phyloP scores from a whole-genome alignment of 2,797 vertebrate species.

The Amblyopsis hoosieri region DNA sequence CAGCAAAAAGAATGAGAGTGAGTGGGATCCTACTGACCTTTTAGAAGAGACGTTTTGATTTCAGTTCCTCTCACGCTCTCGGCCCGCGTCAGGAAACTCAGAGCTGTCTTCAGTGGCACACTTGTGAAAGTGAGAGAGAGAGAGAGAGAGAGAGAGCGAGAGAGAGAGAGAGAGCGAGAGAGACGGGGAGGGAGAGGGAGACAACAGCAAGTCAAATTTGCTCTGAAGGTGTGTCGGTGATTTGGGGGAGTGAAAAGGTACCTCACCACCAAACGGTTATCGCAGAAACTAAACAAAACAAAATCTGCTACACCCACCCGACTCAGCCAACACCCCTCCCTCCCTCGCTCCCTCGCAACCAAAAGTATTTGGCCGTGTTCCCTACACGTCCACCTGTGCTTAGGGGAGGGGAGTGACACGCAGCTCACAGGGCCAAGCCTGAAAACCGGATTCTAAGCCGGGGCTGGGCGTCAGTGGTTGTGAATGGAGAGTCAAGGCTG shows the following conservation, averaged over 20 bases:
- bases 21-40: slow-evolving; percentile 78
- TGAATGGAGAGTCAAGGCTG: neutral
- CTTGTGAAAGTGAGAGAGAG: slow-evolving; percentile 78
- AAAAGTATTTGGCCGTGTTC: slow-evolving; percentile 93
- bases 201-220: slow-evolving; percentile 70
- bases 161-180: slow-evolving; percentile 36
- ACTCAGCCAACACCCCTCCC: slow-evolving; percentile 79
- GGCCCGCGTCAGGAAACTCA: slow-evolving; percentile 73
- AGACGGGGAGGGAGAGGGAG: slow-evolving; percentile 31
- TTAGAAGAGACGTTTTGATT: slow-evolving; percentile 69
- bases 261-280: slow-evolving; percentile 86
- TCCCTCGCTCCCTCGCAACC: slow-evolving; percentile 91
- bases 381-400: slow-evolving; percentile 93
- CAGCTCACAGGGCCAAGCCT: slow-evolving; percentile 56
- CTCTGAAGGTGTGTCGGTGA: slow-evolving; percentile 88
- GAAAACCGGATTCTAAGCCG: slow-evolving; percentile 53
- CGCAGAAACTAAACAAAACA: slow-evolving; percentile 80
- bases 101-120: slow-evolving; percentile 68
- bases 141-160: slow-evolving; percentile 32
- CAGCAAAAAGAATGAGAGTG: slow-evolving; percentile 25
- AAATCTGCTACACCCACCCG: slow-evolving; percentile 86
- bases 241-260: slow-evolving; percentile 86
- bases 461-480: neutral
- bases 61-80: slow-evolving; percentile 63
- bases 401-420: slow-evolving; percentile 78